phyloP scores from a whole-genome alignment of 2,113 vertebrate genomes.

The Lepisosteus oculatus region DNA sequence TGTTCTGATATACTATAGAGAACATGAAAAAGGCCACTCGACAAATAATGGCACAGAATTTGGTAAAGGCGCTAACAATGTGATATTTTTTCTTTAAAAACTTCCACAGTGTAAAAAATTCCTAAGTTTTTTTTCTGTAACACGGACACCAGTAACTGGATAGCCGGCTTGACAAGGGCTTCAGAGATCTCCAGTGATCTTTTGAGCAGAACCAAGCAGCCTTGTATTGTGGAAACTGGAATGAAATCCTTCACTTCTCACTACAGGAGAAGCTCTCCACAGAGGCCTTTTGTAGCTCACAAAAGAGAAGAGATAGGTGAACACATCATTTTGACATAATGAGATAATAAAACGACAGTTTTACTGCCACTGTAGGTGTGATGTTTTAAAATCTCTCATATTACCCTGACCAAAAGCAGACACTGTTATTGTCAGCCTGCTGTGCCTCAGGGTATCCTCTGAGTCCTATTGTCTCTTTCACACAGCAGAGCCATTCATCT shows the following conservation, averaged over 20 bases:
- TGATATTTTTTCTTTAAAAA: no score
- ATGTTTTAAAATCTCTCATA: constrained; percentile 44
- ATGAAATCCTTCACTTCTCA: constrained; percentile 50
- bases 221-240: constrained; percentile 46
- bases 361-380: constrained; percentile 42
- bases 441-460: constrained; percentile 30
- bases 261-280: constrained; percentile 32
- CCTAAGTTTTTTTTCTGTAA: no score
- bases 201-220: constrained; percentile 51
- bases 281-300: constrained; percentile 41
- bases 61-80: no score
- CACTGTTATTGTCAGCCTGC: constrained; percentile 37
- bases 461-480: constrained; percentile 38
- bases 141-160: neutral
- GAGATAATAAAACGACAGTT: constrained; percentile 36
- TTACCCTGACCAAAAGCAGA: constrained; percentile 50
- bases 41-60: no score
- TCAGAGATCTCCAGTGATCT: constrained; percentile 41
- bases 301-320: constrained; percentile 38
- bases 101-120: no score
- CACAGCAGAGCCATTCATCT: constrained; percentile 44
- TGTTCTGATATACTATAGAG: constrained; percentile 3
- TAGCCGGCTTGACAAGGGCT: constrained; percentile 5
- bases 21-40: no score
- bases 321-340: constrained; percentile 47